Evolutionary conservation across 2,113 vertebrate species (phyloP).

Genomic region (Albula goreensis): DNA sequence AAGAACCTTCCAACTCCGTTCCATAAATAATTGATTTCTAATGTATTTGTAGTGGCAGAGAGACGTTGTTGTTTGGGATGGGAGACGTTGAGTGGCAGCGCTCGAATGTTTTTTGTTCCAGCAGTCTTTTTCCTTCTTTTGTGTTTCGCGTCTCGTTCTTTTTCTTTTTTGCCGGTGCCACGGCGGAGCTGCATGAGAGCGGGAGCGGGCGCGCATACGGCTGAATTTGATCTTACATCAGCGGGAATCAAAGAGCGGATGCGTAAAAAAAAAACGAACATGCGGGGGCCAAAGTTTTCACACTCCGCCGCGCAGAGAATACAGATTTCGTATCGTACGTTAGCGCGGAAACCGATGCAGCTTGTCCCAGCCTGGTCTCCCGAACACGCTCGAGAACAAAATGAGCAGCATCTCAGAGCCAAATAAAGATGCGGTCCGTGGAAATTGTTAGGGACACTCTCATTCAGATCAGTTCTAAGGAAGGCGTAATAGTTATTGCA

Average conservation of each 20-base stretch:
- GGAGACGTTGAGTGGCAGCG: conserved; percentile 72
- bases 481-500: too few relatives aligned
- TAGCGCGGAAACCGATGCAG: background rate
- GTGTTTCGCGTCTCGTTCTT: conserved; percentile 62
- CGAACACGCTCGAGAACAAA: background rate
- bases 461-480: too few relatives aligned
- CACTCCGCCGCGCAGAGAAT: background rate
- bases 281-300: conserved; percentile 70
- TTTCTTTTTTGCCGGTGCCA: conserved; percentile 65
- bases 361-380: background rate
- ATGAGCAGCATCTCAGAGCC: too few relatives aligned
- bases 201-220: conserved; percentile 60
- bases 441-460: background rate
- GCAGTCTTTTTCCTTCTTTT: conserved; percentile 67
- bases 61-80: conserved; percentile 69
- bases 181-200: conserved; percentile 69
- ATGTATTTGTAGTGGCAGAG: conserved; percentile 75
- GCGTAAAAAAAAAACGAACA: conserved; percentile 19
- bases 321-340: too few relatives aligned
- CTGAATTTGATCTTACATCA: conserved; percentile 74
- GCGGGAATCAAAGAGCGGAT: conserved; percentile 63
- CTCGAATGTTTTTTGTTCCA: conserved; percentile 54
- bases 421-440: background rate
- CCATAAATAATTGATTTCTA: conserved; percentile 80
- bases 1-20: conserved; percentile 69